Percentiles rank a stretch among this genome's conserved stretches.
Evolutionary conservation across 2,797 vertebrate genomes (phyloP).

Genomic region (Acanthurus leucopareius): DNA sequence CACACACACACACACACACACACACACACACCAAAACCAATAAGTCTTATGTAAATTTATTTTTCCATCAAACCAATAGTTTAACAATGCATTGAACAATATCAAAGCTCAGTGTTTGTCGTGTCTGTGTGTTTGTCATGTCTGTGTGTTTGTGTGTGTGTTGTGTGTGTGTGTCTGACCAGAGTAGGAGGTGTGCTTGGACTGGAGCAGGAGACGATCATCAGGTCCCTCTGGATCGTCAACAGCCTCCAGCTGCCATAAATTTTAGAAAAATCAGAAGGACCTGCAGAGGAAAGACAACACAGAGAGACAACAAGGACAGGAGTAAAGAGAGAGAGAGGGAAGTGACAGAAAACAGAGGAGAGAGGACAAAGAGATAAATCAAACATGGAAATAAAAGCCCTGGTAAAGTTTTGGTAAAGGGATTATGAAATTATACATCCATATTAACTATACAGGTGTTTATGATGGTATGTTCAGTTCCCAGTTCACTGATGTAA

Average conservation of each 20-base stretch:
- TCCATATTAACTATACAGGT: too few species aligned
- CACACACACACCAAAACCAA: background rate
- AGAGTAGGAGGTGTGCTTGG: slow-evolving; percentile 84
- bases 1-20: slow-evolving; percentile 4
- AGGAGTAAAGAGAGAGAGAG: background rate
- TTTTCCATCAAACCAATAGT: background rate
- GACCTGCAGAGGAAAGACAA: slow-evolving; percentile 46
- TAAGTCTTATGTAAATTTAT: too few species aligned
- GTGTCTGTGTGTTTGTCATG: background rate
- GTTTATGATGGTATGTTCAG: too few species aligned
- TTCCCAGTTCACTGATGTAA: too few species aligned
- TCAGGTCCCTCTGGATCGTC: slow-evolving; percentile 86
- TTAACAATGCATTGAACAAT: too few species aligned
- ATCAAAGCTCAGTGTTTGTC: too few species aligned
- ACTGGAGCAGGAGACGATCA: slow-evolving; percentile 88
- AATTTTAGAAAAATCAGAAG: slow-evolving; percentile 38
- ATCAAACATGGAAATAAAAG: too few species aligned
- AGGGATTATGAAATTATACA: too few species aligned
- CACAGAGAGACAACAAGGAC: background rate
- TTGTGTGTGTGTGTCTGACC: slow-evolving; percentile 72
- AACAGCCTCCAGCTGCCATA: slow-evolving; percentile 89
- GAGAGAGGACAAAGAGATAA: background rate
- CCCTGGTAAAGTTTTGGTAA: too few species aligned
- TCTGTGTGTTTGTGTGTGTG: slow-evolving; percentile 16
- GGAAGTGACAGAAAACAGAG: background rate